These are phyloP conservation scores for Morus bassanus DNA, from an alignment of 2,797 vertebrate genomes.

Conservation along the genomic window DNA sequence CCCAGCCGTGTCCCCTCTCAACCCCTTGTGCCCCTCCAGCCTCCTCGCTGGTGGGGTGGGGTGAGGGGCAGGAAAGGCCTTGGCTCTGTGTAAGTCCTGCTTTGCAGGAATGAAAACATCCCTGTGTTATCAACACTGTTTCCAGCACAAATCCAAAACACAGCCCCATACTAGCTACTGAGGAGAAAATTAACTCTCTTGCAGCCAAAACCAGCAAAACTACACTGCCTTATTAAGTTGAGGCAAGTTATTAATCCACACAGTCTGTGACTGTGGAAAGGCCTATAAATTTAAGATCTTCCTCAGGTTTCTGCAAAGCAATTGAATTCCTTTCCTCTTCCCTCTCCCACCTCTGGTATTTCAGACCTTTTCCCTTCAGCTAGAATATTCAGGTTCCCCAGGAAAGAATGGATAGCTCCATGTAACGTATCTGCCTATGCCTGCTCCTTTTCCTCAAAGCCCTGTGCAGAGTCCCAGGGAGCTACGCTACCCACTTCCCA, in stretches of 20 bases:
- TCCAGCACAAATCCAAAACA: neutral
- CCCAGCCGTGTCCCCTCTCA: no score
- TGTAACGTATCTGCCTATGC: fast-evolving
- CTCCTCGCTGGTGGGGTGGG: no score
- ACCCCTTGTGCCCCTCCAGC: neutral
- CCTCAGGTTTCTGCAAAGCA: neutral
- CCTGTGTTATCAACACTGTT: neutral
- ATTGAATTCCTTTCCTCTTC: neutral
- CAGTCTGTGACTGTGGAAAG: neutral
- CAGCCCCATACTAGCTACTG: neutral
- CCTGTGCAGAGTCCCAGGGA: neutral
- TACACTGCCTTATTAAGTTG: neutral
- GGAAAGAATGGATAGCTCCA: neutral
- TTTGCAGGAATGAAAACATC: neutral
- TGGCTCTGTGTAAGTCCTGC: neutral
- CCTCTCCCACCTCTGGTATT: neutral
- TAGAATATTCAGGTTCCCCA: fast-evolving
- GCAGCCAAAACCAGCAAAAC: neutral
- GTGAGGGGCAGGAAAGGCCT: neutral
- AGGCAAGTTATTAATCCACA: neutral
- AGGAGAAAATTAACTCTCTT: neutral
- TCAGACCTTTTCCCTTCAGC: neutral
- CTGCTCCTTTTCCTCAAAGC: neutral
- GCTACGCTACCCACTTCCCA: fast-evolving
- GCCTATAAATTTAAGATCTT: neutral